Percentiles rank a stretch among this genome's conserved stretches.
Evolutionary conservation across 2,797 vertebrate genomes (phyloP).

Genomic region (Cuniculus paca): DNA sequence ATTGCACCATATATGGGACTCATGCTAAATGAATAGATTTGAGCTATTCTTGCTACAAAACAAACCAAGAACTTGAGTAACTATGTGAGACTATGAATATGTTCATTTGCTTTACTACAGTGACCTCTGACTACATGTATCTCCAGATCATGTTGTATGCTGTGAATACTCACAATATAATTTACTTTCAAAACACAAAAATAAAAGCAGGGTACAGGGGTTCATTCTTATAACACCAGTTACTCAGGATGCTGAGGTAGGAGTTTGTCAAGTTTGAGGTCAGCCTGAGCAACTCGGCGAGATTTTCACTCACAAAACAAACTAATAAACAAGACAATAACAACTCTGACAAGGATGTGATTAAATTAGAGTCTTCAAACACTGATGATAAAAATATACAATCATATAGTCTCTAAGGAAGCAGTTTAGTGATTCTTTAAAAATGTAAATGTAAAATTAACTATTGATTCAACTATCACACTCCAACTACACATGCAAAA

Average conservation of each 20-base stretch:
- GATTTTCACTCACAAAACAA: not conserved
- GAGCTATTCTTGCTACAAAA: not conserved
- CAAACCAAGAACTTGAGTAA: fast-evolving
- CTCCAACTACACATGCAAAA: not conserved
- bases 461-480: not conserved
- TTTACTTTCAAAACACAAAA: not conserved
- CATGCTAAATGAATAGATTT: not conserved
- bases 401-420: not conserved
- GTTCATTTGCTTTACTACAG: not conserved
- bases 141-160: not conserved
- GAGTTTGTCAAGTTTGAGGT: not conserved
- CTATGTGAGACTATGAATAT: no score
- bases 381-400: not conserved
- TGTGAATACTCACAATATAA: not conserved
- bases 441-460: not conserved
- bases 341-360: not conserved
- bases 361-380: not conserved
- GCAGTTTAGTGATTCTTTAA: not conserved
- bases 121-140: not conserved
- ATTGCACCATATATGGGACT: not conserved
- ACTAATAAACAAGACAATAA: not conserved
- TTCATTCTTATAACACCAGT: not conserved
- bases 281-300: not conserved
- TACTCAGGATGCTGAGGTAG: not conserved
- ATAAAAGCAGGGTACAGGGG: not conserved